Base-by-base conservation (phyloP, 2,797 vertebrate genomes). In the Myoxocephalus aenaeus region DNA sequence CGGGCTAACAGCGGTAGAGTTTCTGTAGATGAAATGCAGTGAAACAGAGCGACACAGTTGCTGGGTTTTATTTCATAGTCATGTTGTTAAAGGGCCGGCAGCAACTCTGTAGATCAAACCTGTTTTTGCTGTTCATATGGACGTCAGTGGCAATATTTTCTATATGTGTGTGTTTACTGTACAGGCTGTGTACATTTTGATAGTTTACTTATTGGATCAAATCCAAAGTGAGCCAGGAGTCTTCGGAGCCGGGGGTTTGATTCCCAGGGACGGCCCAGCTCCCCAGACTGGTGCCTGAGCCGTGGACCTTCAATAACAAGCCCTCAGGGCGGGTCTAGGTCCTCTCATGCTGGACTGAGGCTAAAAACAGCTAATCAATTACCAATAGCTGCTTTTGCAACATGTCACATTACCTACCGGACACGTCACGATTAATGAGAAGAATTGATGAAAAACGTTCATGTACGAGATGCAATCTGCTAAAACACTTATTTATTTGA, bases 101-200 rank as follows among this genome's bases (percentile, higher is more conserved):
- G 70, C 2, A 15, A 53, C 42, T 50, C n/a, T 8, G 44, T 50
- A 32, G 38, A 63, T 73, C 61, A 70, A 7, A 56, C 14, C 34
- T 65, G 68, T 75, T 57, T 34, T 10, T 10, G 69, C 29, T 65
- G 65, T 8, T 77, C 71, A 78, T 38, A 27, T 79, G 67, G 84
- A 86, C 69, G 85, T 87, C 81, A 86, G 44, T 22, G 18, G 15
- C 40, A 46, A 29, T 29, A 29, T 29, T 29, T 29, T 18, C 29
- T 29, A 29, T 29, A 32, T 40, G 12, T 40, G 4, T 40, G 38
- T 40, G 38, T 40, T 40, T 40, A 40, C 38, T 40, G 38, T 40
- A 40, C 11, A 40, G 38, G 13, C 38, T 13, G 38, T 13, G 12
- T 42, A 42, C 13, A 42, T 42, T 42, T 40, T 14, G 11, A 40